Evolutionary conservation across 1,140 invertebrate genomes (phyloP).

Genomic region (Pissodes strobi): DNA sequence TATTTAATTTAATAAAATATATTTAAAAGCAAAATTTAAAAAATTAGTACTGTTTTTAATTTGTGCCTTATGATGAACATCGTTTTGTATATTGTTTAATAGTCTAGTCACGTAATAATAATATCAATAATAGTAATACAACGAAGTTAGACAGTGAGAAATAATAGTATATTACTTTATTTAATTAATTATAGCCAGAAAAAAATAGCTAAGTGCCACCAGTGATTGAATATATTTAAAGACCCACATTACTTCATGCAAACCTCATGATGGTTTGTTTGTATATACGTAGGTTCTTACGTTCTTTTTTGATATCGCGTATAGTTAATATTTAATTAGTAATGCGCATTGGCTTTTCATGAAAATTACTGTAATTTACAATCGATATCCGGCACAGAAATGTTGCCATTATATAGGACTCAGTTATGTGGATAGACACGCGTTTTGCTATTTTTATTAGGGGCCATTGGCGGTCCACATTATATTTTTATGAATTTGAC

Average conservation of each 20-base stretch:
- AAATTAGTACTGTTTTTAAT: no score
- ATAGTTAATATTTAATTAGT: conserved; percentile 32
- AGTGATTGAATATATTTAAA: not conserved
- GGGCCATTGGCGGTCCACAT: not conserved
- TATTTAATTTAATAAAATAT: no score
- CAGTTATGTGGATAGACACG: conserved; percentile 2
- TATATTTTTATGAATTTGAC: no score
- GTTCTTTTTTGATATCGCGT: conserved; percentile 15
- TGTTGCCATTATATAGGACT: conserved; percentile 18
- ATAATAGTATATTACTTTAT: no score
- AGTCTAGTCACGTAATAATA: no score
- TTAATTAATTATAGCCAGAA: no score
- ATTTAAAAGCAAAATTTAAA: no score
- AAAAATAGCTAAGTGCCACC: no score
- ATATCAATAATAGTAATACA: no score
- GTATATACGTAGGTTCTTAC: conserved; percentile 3
- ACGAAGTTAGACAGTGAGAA: no score
- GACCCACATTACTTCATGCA: conserved; percentile 16
- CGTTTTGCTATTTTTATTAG: conserved; percentile 20
- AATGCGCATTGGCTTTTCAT: conserved; percentile 36
- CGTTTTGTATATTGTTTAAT: no score
- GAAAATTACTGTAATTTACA: conserved; percentile 34
- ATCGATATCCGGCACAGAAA: conserved; percentile 29
- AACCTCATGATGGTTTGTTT: conserved; percentile 24
- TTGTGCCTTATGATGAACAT: no score